Evolutionary conservation across 2,888 invertebrate genomes (phyloP).

Genomic region (Gasteruption jaculator): DNA sequence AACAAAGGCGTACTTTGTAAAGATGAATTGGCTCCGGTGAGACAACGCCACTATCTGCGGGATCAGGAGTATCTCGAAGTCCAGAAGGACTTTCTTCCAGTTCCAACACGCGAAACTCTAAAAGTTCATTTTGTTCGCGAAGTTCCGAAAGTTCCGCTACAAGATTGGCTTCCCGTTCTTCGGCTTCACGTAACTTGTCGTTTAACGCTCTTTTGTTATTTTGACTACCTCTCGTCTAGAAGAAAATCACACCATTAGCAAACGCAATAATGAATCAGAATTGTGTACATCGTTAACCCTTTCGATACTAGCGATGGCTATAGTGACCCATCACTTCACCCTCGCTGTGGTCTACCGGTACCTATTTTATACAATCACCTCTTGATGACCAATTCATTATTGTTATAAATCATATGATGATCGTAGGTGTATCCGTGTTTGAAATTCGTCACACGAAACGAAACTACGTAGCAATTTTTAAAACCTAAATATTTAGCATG

Average conservation of each 20-base stretch:
- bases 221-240: constrained; percentile 40
- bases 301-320: too few relatives aligned
- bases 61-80: constrained; percentile 34
- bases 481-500: too few relatives aligned
- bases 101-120: constrained; percentile 75
- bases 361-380: too few relatives aligned
- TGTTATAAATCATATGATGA: too few relatives aligned
- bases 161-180: constrained; percentile 57
- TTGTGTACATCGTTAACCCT: constrained; percentile 3
- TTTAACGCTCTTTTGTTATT: constrained; percentile 43
- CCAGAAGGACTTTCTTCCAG: constrained; percentile 58
- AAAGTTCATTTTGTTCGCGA: constrained; percentile 73
- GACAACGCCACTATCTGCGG: constrained; percentile 38
- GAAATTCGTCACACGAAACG: too few relatives aligned
- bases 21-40: constrained; percentile 56
- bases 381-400: too few relatives aligned
- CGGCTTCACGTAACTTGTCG: constrained; percentile 51
- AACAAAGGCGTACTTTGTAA: constrained; percentile 32
- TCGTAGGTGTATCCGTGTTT: too few relatives aligned
- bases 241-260: constrained; percentile 3
- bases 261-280: background rate
- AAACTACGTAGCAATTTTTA: too few relatives aligned
- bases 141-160: constrained; percentile 68
- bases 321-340: too few relatives aligned
- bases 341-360: too few relatives aligned